Percentiles rank a stretch among this genome's conserved stretches.
Evolutionary conservation across 2,797 vertebrate genomes (phyloP).

Genomic region (Danio jaintianensis): DNA sequence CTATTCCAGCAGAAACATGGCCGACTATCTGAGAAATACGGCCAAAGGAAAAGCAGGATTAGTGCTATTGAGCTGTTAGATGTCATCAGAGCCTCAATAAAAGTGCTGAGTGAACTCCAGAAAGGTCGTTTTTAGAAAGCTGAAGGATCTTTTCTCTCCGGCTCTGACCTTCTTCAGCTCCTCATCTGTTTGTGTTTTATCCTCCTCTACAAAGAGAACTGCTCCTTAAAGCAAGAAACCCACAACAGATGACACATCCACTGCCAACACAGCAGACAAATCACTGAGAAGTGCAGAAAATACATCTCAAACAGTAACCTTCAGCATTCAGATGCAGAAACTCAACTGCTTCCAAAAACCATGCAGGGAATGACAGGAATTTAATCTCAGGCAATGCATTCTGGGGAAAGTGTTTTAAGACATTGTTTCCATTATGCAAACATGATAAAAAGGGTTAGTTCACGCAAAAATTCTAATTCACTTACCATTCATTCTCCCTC

Average conservation of each 20-base stretch:
- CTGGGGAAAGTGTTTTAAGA: background rate
- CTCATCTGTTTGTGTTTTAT: slow-evolving; percentile 18
- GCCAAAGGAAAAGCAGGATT: slow-evolving; percentile 13
- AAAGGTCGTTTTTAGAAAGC: slow-evolving; percentile 6
- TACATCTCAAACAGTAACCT: background rate
- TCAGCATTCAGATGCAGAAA: background rate
- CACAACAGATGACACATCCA: background rate
- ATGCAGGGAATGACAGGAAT: background rate
- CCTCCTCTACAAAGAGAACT: background rate
- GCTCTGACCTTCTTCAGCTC: slow-evolving; percentile 18
- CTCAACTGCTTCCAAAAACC: background rate
- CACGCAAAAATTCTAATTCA: too few species aligned
- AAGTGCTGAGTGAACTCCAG: slow-evolving; percentile 15
- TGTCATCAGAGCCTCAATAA: slow-evolving; percentile 11
- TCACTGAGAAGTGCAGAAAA: background rate
- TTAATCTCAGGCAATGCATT: background rate
- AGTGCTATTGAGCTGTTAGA: background rate
- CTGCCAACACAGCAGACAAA: background rate
- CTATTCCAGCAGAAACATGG: slow-evolving; percentile 3
- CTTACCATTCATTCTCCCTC: too few species aligned
- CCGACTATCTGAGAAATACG: slow-evolving; percentile 5
- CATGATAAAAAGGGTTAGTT: too few species aligned
- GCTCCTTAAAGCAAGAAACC: slow-evolving; percentile 15
- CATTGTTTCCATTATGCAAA: background rate
- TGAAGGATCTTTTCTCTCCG: background rate